Percentiles rank a stretch among this genome's conserved stretches.
Conservation (phyloP, 2,888 invertebrate genomes). For the Amaurobius ferox region DNA sequence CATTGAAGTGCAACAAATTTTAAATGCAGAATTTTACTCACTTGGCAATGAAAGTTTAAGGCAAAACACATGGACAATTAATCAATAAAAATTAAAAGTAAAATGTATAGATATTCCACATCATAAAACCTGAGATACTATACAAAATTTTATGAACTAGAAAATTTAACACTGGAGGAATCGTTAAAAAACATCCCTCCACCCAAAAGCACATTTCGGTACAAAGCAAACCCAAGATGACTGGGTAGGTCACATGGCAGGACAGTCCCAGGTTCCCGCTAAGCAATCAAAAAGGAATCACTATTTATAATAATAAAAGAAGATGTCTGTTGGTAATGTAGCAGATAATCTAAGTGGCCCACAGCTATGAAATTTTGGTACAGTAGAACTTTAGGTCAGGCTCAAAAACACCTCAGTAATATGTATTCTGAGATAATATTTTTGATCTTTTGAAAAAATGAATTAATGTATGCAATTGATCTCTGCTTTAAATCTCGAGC, state of each 20-base stretch:
- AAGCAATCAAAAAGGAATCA: too few relatives aligned
- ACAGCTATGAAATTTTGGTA: too few relatives aligned
- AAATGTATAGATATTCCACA: conserved; percentile 36
- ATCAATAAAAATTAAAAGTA: neutral
- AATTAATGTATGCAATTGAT: too few relatives aligned
- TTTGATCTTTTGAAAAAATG: too few relatives aligned
- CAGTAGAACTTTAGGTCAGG: too few relatives aligned
- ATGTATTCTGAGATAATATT: too few relatives aligned
- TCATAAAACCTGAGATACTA: conserved; percentile 44
- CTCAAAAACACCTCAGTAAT: too few relatives aligned
- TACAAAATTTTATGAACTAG: conserved; percentile 37
- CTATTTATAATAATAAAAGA: too few relatives aligned
- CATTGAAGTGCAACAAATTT: neutral
- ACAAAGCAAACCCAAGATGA: neutral
- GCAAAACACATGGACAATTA: conserved; percentile 15
- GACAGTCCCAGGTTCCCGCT: neutral
- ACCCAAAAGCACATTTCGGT: conserved; percentile 28
- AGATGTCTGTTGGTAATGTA: too few relatives aligned
- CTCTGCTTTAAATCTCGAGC: too few relatives aligned
- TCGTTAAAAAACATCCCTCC: conserved; percentile 5
- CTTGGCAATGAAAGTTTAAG: neutral
- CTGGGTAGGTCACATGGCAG: neutral
- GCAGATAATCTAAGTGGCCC: too few relatives aligned
- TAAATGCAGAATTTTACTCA: neutral
- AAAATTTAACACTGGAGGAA: conserved; percentile 30